These are phyloP conservation scores for Quadroppia sp. DNA, from an alignment of 2,888 invertebrate species.

Conservation along the genomic window DNA sequence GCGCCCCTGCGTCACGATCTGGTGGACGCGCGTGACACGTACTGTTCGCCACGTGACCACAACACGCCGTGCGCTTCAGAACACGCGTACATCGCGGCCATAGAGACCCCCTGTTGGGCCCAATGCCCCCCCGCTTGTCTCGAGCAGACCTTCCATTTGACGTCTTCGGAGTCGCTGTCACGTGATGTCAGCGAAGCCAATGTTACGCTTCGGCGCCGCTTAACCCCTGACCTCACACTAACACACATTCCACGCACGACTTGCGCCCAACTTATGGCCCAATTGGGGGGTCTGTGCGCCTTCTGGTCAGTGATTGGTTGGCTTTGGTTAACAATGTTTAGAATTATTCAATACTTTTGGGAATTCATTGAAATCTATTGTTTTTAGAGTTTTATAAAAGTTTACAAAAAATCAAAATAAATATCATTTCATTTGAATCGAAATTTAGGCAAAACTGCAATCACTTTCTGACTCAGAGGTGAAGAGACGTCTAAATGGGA, in stretches of 20 bases:
- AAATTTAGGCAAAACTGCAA: constrained; percentile 12
- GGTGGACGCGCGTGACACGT: not conserved
- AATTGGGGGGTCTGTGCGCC: not conserved
- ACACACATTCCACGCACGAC: not conserved
- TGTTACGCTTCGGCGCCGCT: not conserved
- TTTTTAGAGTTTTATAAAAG: not conserved
- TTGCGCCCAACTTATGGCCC: not conserved
- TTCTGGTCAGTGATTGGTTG: not conserved
- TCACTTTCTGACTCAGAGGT: not conserved
- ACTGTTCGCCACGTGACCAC: not conserved
- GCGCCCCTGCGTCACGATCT: not conserved
- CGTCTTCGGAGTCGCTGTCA: not conserved
- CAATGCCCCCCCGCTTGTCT: not conserved
- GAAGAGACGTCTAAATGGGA: not conserved
- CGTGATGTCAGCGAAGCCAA: not conserved
- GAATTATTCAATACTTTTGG: not conserved
- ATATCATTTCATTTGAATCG: not conserved
- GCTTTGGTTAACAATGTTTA: not conserved
- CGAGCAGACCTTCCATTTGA: not conserved
- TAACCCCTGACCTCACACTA: not conserved
- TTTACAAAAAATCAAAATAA: not conserved
- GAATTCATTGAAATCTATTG: constrained; percentile 17
- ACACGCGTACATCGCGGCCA: not conserved
- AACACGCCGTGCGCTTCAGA: not conserved
- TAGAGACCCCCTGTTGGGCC: not conserved